phyloP scores from a whole-genome alignment of 2,113 vertebrate genomes.

The Nannospalax galili region DNA sequence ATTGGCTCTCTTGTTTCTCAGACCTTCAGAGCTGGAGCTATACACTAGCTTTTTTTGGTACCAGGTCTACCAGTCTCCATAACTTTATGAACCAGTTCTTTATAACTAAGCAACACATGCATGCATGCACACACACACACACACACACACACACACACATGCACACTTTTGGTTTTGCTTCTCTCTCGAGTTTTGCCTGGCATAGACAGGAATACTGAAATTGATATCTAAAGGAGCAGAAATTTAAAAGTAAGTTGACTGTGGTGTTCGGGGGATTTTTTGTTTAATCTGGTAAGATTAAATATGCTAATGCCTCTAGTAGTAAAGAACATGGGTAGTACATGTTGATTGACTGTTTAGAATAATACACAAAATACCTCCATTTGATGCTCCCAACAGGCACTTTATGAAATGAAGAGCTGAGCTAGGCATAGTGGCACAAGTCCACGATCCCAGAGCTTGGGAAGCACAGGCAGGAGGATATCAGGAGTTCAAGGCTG shows the following conservation, averaged over 20 bases:
- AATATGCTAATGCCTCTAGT: neutral
- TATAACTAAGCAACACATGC: neutral
- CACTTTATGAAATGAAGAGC: neutral
- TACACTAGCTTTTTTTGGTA: too few relatives aligned
- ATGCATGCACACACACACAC: neutral
- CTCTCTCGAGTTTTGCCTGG: neutral
- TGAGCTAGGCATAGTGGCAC: too few relatives aligned
- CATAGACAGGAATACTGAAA: neutral
- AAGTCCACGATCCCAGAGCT: too few relatives aligned
- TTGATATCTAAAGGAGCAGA: neutral
- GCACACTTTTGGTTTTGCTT: neutral
- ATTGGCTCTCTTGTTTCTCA: too few relatives aligned
- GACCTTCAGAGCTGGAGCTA: too few relatives aligned
- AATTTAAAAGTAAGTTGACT: neutral
- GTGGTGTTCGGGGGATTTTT: neutral
- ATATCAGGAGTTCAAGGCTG: too few relatives aligned
- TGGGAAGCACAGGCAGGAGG: too few relatives aligned
- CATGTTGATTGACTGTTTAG: neutral
- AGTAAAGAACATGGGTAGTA: neutral
- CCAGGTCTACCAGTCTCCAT: too few relatives aligned
- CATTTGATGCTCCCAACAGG: neutral
- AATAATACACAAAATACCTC: neutral
- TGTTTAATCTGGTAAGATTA: neutral
- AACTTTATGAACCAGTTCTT: too few relatives aligned
- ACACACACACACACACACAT: neutral